A percentile compares a stretch with the other conserved stretches of the same genome.
These are phyloP conservation scores for Eretmochelys imbricata DNA, from an alignment of 2,113 vertebrate species.

Conservation along the genomic window DNA sequence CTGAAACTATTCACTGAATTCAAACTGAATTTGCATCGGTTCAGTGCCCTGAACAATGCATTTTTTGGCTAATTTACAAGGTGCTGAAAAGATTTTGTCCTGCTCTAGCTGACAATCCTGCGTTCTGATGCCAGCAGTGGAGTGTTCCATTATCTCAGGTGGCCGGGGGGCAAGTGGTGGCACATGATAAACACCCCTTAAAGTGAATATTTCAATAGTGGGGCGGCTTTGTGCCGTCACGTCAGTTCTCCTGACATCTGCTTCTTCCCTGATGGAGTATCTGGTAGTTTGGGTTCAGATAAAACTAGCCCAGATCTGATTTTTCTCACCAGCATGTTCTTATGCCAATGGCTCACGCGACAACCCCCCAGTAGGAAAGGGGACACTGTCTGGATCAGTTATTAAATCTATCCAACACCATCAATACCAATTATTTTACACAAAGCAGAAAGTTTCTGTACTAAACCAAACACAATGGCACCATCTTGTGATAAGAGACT, in stretches of 20 bases:
- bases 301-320: not conserved
- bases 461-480: not conserved
- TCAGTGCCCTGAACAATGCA: not conserved
- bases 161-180: not conserved
- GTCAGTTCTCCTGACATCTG: not conserved
- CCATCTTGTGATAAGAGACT: not conserved
- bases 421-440: too few relatives aligned
- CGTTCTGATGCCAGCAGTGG: not conserved
- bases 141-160: not conserved
- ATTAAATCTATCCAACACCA: not conserved
- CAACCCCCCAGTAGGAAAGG: not conserved
- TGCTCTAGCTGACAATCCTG: not conserved
- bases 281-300: not conserved
- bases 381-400: not conserved
- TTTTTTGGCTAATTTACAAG: not conserved
- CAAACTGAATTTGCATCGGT: not conserved
- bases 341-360: not conserved
- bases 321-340: not conserved
- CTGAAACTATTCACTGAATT: not conserved
- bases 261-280: not conserved
- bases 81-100: not conserved
- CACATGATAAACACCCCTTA: not conserved
- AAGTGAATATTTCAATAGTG: not conserved
- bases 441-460: rapidly evolving
- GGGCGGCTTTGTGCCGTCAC: not conserved